These are phyloP conservation scores for Diadema setosum DNA, from an alignment of 35 echinoderm and acorn worm genomes.

Conservation along the genomic window DNA sequence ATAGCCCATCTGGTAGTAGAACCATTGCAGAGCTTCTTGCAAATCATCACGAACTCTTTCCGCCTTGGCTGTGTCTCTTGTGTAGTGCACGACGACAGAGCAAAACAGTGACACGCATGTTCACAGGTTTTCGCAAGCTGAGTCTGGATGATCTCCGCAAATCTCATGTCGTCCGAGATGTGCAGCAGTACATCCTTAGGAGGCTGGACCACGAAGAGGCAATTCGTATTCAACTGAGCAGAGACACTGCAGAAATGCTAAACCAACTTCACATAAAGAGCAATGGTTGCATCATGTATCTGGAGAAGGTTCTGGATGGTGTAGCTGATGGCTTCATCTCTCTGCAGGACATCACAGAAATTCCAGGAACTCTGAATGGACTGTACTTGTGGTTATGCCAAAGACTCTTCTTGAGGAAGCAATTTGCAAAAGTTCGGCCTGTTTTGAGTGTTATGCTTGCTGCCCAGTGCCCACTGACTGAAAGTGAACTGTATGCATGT, in stretches of 20 bases:
- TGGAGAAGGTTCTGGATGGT: constrained; percentile 94
- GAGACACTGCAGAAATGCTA: constrained; percentile 97
- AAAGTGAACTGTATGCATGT: constrained; percentile 82
- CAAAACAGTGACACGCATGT: constrained; percentile 92
- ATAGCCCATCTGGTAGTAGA: constrained; percentile 67
- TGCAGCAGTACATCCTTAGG: constrained; percentile 96
- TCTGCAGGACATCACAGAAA: constrained; percentile 84
- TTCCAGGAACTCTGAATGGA: constrained; percentile 98
- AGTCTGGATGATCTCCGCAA: constrained; percentile 96
- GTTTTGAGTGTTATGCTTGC: constrained; percentile 82
- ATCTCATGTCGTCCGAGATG: constrained; percentile 94
- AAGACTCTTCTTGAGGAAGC: constrained; percentile 76
- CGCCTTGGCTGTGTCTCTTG: constrained; percentile 86
- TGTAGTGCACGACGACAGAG: constrained; percentile 96
- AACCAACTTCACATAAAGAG: constrained; percentile 98
- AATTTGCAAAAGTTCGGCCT: constrained; percentile 83
- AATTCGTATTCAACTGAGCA: constrained; percentile 87
- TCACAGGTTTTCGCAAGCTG: constrained; percentile 95
- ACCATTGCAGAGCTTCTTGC: constrained; percentile 94
- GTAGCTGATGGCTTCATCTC: constrained; percentile 87
- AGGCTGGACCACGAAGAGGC: constrained; percentile 88
- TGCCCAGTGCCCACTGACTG: constrained; percentile 77
- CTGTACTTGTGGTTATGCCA: constrained; percentile 97
- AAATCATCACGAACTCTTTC: constrained; percentile 98
- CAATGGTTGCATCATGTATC: constrained; percentile 97